phyloP scores from a whole-genome alignment of 1,140 invertebrate genomes.

The Caenorhabditis elegans region WBcel235 BX284606.5:5631501-5632000 shows the following conservation, averaged over 20 bases:
- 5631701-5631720: not conserved
- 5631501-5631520: conserved; percentile 58
- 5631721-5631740: conserved; percentile 18
- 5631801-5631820: too few species aligned
- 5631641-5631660: conserved; percentile 32
- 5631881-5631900: too few species aligned
- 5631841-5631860: not conserved
- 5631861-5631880: not conserved
- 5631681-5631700: conserved; percentile 42
- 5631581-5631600: conserved; percentile 58
- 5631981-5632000: not conserved
- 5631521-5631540: conserved; percentile 53
- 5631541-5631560: conserved; percentile 54
- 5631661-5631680: conserved; percentile 40
- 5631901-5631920: not conserved
- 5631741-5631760: not conserved
- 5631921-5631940: too few species aligned
- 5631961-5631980: not conserved
- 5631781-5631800: not conserved
- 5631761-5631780: not conserved
- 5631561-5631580: conserved; percentile 49
- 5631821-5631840: not conserved
- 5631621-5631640: conserved; percentile 50
- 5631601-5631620: conserved; percentile 56
- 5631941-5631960: too few species aligned